These are phyloP conservation scores for Scalopus aquaticus DNA, from an alignment of 2,113 vertebrate genomes.

Conservation along the genomic window DNA sequence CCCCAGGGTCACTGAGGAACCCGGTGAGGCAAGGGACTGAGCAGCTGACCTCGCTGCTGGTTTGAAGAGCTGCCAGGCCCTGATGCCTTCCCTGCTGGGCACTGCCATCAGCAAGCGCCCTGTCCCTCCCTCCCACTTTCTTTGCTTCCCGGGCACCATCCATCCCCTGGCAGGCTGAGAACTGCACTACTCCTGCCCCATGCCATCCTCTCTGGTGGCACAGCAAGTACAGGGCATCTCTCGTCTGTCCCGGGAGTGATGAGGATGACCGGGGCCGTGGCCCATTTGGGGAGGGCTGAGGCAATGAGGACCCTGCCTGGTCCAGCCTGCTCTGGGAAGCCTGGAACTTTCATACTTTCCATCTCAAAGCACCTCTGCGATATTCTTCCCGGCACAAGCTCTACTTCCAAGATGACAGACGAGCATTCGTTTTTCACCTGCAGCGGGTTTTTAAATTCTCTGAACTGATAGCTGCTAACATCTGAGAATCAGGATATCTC, in stretches of 20 bases:
- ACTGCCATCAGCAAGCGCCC: background rate
- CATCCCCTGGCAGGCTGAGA: background rate
- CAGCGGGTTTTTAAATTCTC: background rate
- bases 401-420: background rate
- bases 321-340: background rate
- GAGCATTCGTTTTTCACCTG: background rate
- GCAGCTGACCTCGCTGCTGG: background rate
- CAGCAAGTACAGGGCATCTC: background rate
- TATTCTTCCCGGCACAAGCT: background rate
- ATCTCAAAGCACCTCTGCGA: background rate
- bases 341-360: background rate
- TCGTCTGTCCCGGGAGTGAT: too few species aligned
- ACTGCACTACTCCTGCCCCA: background rate
- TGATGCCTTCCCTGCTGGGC: background rate
- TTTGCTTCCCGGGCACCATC: background rate
- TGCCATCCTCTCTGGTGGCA: background rate
- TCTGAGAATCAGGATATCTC: conserved; percentile 17
- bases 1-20: background rate
- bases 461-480: conserved; percentile 21
- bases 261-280: background rate
- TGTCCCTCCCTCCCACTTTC: background rate
- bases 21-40: background rate
- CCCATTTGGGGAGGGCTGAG: background rate
- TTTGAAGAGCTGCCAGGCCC: background rate
- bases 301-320: background rate